Base-by-base conservation (phyloP, 2,888 invertebrate genomes). In the Nezara viridula region DNA sequence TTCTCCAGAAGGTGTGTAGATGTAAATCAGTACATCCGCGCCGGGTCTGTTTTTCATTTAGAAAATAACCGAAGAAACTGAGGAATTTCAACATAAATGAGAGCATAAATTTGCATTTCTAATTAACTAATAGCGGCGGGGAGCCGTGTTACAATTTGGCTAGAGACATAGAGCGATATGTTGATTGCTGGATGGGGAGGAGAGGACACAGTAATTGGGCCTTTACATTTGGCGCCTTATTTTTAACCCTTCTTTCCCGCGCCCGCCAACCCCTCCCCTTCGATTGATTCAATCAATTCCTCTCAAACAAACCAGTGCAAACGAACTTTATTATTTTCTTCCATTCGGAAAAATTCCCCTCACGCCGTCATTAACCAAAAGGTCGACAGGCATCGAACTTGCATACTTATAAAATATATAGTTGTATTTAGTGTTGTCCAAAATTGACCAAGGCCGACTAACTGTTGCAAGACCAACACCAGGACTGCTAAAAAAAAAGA, bases 321-420 rank as follows among this genome's bases (percentile, higher is more conserved):
- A 81, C 81, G 81, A 81, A 81, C 81, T 81, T 81, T 81, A 81
- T 81, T 81, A 81, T 81, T 40, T 81, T 47, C 81, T 81, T 81
- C 44, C 81, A 44, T 81, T 81, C 12, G 81, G 44, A 81, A 81
- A 81, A 44, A 81, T 73, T 73, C 66, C 66, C 66, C 66, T 60
- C 66, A 37, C 19, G 32, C 32, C 7, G 19, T 73, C 66, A 7
- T 37, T n/a, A 19, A 21, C 7, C 37, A 16, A 12, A 37, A 19
- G 66, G 27, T 37, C 21, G 7, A 1, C 0, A 21, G 16, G 32
- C 14, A 0, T 32, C 14, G 27, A 16, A n/a, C 14, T 5, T 27
- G n/a, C n/a, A n/a, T 2, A 3, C 0, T 55, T n/a, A 9, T 1
- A 27, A 52, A 50, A 21, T 50, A 21, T 5, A 21, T 50, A 50